A percentile compares a stretch with the other conserved stretches of the same genome.
These are phyloP conservation scores for Champsocephalus esox DNA, from an alignment of 2,797 vertebrate genomes.

Conservation along the genomic window DNA sequence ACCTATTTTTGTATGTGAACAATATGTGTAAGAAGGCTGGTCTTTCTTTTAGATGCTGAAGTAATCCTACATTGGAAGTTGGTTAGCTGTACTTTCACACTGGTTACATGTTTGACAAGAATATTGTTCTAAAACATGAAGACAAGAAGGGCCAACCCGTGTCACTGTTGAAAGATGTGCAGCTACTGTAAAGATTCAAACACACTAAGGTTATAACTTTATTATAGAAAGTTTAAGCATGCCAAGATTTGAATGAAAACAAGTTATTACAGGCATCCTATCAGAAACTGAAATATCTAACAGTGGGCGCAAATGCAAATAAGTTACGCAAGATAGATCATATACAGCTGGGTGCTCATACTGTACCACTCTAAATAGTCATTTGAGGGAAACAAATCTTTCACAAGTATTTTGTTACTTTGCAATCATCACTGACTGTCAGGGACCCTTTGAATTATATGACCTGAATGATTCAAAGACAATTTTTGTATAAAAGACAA, in stretches of 20 bases:
- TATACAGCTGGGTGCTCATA: not conserved
- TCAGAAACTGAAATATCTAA: not conserved
- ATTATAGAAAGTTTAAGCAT: not conserved
- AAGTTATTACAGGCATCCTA: not conserved
- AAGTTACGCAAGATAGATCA: constrained; percentile 2
- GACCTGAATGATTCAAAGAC: constrained; percentile 8
- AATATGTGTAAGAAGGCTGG: not conserved
- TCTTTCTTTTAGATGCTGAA: not conserved
- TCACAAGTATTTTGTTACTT: constrained; percentile 4
- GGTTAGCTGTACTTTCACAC: not conserved
- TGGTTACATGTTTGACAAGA: not conserved
- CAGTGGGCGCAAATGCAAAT: not conserved
- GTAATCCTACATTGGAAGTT: not conserved
- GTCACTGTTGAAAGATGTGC: too few species aligned
- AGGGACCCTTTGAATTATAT: constrained; percentile 6
- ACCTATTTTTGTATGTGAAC: not conserved
- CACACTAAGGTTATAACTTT: not conserved
- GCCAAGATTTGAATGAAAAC: not conserved
- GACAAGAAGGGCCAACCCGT: too few species aligned
- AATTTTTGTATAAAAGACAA: not conserved
- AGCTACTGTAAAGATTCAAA: too few species aligned
- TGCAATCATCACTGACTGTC: constrained; percentile 7
- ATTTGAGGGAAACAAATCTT: not conserved
- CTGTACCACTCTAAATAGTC: not conserved
- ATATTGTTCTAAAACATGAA: not conserved